Evolutionary conservation across 2,888 invertebrate genomes (phyloP), one percentile per base, ranked within the genome.

Genomic region (Lasiommata megera): DNA sequence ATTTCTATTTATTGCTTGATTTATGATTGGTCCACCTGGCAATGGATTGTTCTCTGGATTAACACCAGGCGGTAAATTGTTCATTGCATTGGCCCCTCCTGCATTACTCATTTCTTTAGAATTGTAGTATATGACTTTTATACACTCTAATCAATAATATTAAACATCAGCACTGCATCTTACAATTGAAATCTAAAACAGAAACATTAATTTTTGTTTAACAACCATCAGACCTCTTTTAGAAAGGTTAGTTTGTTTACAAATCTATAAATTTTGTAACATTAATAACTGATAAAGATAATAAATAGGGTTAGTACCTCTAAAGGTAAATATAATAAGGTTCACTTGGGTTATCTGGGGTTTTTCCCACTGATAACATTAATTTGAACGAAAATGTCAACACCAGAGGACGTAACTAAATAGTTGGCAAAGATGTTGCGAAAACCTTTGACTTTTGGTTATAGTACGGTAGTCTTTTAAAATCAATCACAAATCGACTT

Each of bases 1-100:
- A 70, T 91, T 88, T 64, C 92, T 82, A 62, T 93, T 91, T 72
- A 91, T 83, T 23, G 82, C 79, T 51, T 83, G 81, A 63, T 92
- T 92, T 58, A 93, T 83, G 37, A 92, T 70, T 1, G 93, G 92
- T n/a, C 90, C 92, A 62, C 91, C 92, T n/a, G 90, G 92, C 52
- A 92, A 67, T 58, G 92, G 68, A 67, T 92, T 92, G 67, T 92
- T 92, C 36, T 92, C 92, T 61, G 85, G 84, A 69, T 92, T 92
- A 0, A 90, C 87, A 54, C 91, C 91, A 44, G 85, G 82, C 34
- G 91, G 91, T 51, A 89, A 68, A 65, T 91, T 88, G 63, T 90
- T 88, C 74, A 83, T 79, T 9, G 70, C 66, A 65, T 80, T 86
- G 61, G 80, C 81, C 41, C 79, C 85, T 58, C 79, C 84, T 18